Percentiles rank a stretch among this genome's conserved stretches.
Conservation (phyloP, 1,140 invertebrate genomes). For the Magallana ariakensis region DNA sequence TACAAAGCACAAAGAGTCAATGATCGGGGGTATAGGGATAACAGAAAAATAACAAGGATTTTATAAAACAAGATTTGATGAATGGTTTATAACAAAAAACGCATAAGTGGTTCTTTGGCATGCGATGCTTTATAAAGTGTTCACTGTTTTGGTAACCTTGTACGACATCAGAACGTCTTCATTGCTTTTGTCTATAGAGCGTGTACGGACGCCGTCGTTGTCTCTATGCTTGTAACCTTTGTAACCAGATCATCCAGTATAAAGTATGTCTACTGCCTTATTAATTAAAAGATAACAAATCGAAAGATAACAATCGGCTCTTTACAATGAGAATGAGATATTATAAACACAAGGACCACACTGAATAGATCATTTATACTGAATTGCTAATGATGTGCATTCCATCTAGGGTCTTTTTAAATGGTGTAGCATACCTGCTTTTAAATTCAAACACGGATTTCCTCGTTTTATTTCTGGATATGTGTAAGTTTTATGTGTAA, state of each 20-base stretch:
- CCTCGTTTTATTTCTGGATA: no score
- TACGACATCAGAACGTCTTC: background rate
- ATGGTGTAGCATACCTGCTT: no score
- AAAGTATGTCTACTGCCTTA: no score
- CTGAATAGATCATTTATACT: background rate
- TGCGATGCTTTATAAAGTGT: background rate
- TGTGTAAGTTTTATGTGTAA: no score
- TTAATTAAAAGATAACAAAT: slow-evolving; percentile 13
- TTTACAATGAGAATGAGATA: background rate
- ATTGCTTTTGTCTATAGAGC: background rate
- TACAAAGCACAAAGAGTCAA: no score
- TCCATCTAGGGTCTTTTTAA: background rate
- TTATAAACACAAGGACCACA: background rate
- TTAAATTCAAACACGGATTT: no score
- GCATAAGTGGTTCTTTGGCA: no score
- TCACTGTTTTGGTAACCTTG: background rate
- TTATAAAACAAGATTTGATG: no score
- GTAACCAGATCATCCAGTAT: background rate
- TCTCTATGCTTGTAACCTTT: background rate
- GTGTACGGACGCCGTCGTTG: background rate
- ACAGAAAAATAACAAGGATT: no score
- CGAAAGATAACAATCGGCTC: background rate
- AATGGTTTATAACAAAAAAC: no score
- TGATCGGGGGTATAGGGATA: no score
- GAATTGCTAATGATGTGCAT: background rate